These are phyloP conservation scores for Menura novaehollandiae DNA, from an alignment of 2,113 vertebrate genomes.

Conservation along the genomic window DNA sequence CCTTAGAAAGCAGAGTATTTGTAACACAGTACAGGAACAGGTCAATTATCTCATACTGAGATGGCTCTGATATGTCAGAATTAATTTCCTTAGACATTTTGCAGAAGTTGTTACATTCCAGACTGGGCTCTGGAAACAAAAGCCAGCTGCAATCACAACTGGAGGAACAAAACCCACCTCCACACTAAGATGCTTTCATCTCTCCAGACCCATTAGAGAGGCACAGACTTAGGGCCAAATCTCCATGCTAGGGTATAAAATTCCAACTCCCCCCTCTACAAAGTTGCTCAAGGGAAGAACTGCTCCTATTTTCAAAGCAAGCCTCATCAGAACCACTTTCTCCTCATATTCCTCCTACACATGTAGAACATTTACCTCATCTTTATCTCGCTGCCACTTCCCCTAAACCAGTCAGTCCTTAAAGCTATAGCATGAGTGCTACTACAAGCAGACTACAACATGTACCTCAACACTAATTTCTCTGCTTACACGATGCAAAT, in stretches of 20 bases:
- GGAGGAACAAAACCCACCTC: background rate
- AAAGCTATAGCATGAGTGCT: background rate
- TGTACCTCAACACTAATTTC: background rate
- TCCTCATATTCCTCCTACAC: background rate
- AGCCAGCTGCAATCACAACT: background rate
- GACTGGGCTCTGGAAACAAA: background rate
- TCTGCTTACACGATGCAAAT: background rate
- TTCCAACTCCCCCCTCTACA: fast-evolving
- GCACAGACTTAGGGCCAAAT: background rate
- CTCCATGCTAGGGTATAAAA: background rate
- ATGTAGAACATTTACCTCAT: background rate
- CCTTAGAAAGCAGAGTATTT: background rate
- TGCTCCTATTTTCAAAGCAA: background rate
- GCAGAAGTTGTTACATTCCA: background rate
- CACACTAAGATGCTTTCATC: background rate
- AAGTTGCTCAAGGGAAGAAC: background rate
- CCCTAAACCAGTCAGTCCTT: background rate
- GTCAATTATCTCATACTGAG: background rate
- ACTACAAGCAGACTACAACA: background rate
- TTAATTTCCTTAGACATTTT: background rate
- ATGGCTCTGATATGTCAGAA: background rate
- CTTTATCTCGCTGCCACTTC: background rate
- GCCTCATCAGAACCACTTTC: background rate
- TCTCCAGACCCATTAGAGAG: background rate
- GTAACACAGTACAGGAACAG: background rate